These are phyloP conservation scores for Ursus arctos DNA, from an alignment of 2,113 vertebrate genomes.

Conservation along the genomic window DNA sequence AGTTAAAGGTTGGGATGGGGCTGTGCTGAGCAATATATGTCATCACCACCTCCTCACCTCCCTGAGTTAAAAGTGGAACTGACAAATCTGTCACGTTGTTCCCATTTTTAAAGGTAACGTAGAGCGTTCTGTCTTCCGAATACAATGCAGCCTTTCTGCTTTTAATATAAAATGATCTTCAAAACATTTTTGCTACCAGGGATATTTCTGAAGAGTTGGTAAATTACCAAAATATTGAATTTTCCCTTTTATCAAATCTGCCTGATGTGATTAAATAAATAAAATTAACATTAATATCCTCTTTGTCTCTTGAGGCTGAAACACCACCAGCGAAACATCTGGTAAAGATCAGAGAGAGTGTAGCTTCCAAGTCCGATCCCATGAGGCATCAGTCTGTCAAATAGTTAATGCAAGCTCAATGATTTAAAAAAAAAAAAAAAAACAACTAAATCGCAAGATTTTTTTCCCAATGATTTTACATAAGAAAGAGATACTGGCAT, in stretches of 20 bases:
- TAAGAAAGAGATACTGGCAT: neutral
- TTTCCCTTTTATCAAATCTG: conserved; percentile 81
- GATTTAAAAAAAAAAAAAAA: conserved; percentile 67
- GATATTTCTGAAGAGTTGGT: conserved; percentile 70
- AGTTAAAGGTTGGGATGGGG: neutral
- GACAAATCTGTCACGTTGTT: neutral
- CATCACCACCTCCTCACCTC: neutral
- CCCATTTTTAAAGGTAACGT: conserved; percentile 19
- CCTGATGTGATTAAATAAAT: conserved; percentile 79
- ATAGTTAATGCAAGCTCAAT: conserved; percentile 41
- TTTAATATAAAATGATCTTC: conserved; percentile 69
- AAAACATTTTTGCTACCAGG: conserved; percentile 59
- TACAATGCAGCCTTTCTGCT: neutral
- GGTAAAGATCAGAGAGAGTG: conserved; percentile 79
- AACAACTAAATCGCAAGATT: neutral
- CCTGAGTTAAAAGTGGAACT: neutral
- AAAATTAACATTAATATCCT: conserved; percentile 80
- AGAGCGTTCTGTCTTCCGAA: conserved; percentile 12
- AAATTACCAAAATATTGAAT: conserved; percentile 58
- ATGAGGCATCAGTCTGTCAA: conserved; percentile 67
- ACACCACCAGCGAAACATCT: conserved; percentile 75
- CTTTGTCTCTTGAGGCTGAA: conserved; percentile 78
- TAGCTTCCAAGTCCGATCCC: conserved; percentile 71
- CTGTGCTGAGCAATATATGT: neutral
- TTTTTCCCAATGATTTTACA: neutral